A percentile compares a stretch with the other conserved stretches of the same genome.
Conservation (phyloP, 2,888 invertebrate genomes). For the Pyrrhosoma nymphula region DNA sequence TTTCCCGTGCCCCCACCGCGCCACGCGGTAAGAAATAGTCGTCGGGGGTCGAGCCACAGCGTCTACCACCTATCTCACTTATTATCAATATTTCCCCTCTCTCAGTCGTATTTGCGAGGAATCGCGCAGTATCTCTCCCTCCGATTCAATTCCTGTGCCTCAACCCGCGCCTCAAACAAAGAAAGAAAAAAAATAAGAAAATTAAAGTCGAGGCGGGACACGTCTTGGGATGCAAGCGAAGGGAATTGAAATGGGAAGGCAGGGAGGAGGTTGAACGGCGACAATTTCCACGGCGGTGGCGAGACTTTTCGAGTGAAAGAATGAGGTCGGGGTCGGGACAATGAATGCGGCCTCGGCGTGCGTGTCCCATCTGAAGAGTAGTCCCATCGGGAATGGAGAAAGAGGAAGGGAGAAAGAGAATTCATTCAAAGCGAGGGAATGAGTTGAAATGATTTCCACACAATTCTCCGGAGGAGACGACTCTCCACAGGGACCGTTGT, state of each 20-base stretch:
- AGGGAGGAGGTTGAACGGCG: background rate
- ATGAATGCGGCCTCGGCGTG: background rate
- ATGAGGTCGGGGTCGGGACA: background rate
- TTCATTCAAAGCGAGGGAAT: background rate
- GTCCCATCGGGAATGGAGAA: background rate
- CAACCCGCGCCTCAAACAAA: background rate
- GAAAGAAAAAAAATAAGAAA: background rate
- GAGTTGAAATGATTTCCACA: background rate
- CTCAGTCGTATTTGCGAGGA: background rate
- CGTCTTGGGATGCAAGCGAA: background rate
- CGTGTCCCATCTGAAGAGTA: background rate
- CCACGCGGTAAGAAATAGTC: too few relatives aligned
- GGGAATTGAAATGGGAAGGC: background rate
- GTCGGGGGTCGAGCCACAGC: too few relatives aligned
- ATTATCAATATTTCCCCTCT: background rate
- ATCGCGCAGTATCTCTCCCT: background rate
- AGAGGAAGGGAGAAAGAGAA: background rate
- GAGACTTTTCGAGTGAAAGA: background rate
- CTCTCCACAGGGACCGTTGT: background rate
- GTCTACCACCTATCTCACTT: background rate
- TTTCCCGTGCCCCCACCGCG: too few relatives aligned
- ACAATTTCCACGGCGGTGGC: background rate
- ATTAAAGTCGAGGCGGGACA: background rate
- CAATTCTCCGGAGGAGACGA: background rate
- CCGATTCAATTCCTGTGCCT: background rate